Evolutionary conservation across 2,888 invertebrate species (phyloP).

Genomic region (Drosophila macrospina): DNA sequence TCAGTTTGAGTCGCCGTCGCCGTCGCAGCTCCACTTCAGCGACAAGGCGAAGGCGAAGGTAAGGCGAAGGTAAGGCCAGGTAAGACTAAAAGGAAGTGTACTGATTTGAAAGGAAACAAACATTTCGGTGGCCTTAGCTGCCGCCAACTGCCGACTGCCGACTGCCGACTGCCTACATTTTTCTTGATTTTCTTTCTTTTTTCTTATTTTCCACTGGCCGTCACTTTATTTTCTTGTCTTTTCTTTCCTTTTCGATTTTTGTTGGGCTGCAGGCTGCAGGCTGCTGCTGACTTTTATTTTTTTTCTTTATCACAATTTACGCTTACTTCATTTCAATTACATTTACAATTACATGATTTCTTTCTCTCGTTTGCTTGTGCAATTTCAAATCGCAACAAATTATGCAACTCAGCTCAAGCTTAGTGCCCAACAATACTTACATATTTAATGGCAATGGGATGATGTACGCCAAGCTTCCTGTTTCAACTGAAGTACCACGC

Average conservation of each 20-base stretch:
- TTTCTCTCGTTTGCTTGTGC: slow-evolving; percentile 51
- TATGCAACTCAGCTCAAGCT: slow-evolving; percentile 66
- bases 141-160: slow-evolving; percentile 12
- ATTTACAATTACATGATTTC: slow-evolving; percentile 75
- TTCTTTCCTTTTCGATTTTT: slow-evolving; percentile 17
- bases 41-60: slow-evolving; percentile 61
- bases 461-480: slow-evolving; percentile 29
- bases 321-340: slow-evolving; percentile 79
- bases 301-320: slow-evolving; percentile 71
- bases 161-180: slow-evolving; percentile 15
- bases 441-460: slow-evolving; percentile 13
- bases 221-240: slow-evolving; percentile 32
- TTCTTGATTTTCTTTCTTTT: slow-evolving; percentile 30
- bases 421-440: slow-evolving; percentile 28
- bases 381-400: slow-evolving; percentile 50
- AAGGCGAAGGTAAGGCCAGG: slow-evolving; percentile 40
- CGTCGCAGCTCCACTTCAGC: slow-evolving; percentile 31
- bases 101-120: slow-evolving; percentile 82
- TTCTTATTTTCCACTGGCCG: slow-evolving; percentile 38
- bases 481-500: slow-evolving; percentile 6
- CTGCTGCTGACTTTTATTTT: slow-evolving; percentile 49
- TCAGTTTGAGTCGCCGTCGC: neutral
- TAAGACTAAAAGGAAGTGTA: slow-evolving; percentile 74
- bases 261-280: slow-evolving; percentile 33
- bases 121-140: slow-evolving; percentile 57